phyloP scores from a whole-genome alignment of 2,113 vertebrate species.

The Xenopus borealis region DNA sequence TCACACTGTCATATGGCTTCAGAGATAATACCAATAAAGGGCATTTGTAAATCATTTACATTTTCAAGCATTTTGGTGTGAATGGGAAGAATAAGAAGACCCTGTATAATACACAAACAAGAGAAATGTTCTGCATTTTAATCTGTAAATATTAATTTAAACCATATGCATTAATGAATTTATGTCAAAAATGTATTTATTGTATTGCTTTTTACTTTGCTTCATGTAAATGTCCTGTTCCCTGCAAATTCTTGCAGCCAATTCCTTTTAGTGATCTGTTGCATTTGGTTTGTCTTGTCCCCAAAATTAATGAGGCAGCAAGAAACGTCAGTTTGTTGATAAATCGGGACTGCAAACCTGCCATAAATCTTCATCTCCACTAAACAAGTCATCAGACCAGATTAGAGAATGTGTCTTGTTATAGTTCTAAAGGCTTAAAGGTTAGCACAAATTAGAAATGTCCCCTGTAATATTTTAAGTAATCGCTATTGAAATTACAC shows the following conservation, averaged over 20 bases:
- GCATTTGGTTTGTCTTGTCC: constrained; percentile 45
- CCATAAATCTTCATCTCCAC: constrained; percentile 59
- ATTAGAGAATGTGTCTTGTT: constrained; percentile 64
- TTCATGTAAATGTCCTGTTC: constrained; percentile 22
- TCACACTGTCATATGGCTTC: no score
- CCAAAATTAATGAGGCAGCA: constrained; percentile 50
- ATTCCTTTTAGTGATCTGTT: constrained; percentile 39
- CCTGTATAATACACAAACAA: no score
- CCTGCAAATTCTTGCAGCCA: constrained; percentile 5
- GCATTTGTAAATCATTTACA: no score
- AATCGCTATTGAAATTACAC: no score
- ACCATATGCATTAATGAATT: not conserved
- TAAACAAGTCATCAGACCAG: constrained; percentile 62
- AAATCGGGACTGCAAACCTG: constrained; percentile 58
- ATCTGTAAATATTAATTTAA: no score
- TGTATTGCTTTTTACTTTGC: not conserved
- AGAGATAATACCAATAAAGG: no score
- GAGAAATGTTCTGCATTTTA: no score
- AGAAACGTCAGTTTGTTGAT: constrained; percentile 53
- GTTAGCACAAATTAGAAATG: constrained; percentile 71
- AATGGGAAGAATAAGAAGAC: no score
- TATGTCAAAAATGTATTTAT: not conserved
- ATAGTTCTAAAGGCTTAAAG: constrained; percentile 60
- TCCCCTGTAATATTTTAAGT: constrained; percentile 56
- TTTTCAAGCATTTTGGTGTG: no score